Conservation (phyloP, 1,140 invertebrate genomes). For the Lordiphosa mommai region DNA sequence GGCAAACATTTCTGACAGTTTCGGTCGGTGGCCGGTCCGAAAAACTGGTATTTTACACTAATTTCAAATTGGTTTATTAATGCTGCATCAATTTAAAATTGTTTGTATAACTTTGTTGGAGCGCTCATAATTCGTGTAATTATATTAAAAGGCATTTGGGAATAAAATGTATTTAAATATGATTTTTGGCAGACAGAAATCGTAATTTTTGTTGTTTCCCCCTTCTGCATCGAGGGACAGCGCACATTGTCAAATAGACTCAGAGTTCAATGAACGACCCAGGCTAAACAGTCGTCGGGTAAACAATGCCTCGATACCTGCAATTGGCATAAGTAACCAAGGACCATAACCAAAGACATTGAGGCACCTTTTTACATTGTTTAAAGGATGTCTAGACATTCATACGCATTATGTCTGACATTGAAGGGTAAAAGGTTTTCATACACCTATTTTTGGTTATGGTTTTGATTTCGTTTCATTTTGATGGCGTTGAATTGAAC, state of each 20-base stretch:
- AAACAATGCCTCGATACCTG: slow-evolving; percentile 5
- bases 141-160: slow-evolving; percentile 29
- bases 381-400: slow-evolving; percentile 12
- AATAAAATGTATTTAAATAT: slow-evolving; percentile 19
- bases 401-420: slow-evolving; percentile 4
- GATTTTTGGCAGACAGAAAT: slow-evolving; percentile 25
- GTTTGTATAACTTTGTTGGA: slow-evolving; percentile 25
- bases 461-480: neutral
- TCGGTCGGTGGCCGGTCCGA: slow-evolving; percentile 10
- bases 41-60: neutral
- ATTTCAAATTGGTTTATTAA: slow-evolving; percentile 46
- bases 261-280: neutral
- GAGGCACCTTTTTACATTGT: neutral
- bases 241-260: neutral
- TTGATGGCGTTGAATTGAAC: neutral
- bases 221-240: too few species aligned
- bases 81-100: slow-evolving; percentile 52
- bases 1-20: slow-evolving; percentile 51
- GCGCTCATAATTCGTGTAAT: slow-evolving; percentile 35
- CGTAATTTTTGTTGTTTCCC: too few species aligned
- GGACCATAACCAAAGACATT: neutral
- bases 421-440: neutral
- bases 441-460: slow-evolving; percentile 1
- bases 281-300: too few species aligned
- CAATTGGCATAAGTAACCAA: neutral